These are phyloP conservation scores for Stomatorhinus ivindoensis DNA, from an alignment of 2,113 vertebrate species.

Conservation along the genomic window DNA sequence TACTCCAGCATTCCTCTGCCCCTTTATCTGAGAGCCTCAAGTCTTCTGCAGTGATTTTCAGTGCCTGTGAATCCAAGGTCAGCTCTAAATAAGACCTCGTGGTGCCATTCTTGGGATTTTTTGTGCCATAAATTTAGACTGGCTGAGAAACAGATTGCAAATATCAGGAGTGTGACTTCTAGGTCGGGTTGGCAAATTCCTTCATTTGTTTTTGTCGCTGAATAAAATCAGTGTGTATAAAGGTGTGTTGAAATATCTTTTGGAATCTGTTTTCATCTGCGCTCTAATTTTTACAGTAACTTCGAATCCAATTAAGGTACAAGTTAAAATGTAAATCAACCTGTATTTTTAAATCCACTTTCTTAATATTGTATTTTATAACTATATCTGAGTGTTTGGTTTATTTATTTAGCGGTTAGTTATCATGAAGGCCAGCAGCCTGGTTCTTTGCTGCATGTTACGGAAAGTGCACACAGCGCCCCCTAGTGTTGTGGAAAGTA, in stretches of 20 bases:
- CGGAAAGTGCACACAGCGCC: background rate
- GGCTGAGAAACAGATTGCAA: background rate
- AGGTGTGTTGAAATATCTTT: background rate
- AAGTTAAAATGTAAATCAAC: background rate
- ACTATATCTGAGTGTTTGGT: background rate
- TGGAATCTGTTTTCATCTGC: background rate
- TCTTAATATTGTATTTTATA: background rate
- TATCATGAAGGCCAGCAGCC: background rate
- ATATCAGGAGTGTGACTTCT: background rate
- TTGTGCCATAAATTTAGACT: background rate
- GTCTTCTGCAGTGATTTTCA: background rate
- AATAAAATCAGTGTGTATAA: background rate
- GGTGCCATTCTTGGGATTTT: background rate
- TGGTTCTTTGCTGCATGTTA: background rate
- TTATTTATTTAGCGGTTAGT: background rate
- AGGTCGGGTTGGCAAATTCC: background rate
- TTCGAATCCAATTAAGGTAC: background rate
- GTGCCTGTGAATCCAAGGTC: background rate
- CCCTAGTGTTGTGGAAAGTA: background rate
- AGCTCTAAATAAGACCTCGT: background rate
- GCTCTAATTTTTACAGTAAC: background rate
- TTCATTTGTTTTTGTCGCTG: background rate
- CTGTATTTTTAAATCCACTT: background rate
- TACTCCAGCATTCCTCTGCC: background rate
- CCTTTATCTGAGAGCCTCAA: background rate